Percentiles rank a stretch among this genome's conserved stretches.
These are phyloP conservation scores for Climacteris rufus DNA, from an alignment of 2,113 vertebrate species.

Conservation along the genomic window DNA sequence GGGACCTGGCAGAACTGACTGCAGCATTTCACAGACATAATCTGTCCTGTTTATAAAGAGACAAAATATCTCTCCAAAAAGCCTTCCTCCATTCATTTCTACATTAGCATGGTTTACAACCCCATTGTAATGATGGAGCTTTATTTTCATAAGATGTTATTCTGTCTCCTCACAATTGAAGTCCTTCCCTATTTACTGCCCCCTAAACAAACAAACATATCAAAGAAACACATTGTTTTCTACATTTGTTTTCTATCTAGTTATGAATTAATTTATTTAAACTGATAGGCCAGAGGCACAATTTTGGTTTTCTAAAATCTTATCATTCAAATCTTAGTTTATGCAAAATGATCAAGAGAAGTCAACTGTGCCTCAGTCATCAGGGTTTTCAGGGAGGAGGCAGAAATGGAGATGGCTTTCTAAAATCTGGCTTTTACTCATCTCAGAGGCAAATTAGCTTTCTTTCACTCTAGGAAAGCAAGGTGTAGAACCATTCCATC, in stretches of 20 bases:
- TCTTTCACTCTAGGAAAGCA: background rate
- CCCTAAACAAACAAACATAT: background rate
- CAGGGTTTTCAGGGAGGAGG: background rate
- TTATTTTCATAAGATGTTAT: background rate
- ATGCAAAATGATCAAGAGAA: background rate
- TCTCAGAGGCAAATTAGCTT: constrained; percentile 1
- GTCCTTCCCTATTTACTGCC: background rate
- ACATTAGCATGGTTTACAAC: background rate
- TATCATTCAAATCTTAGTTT: background rate
- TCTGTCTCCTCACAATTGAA: background rate
- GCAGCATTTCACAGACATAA: background rate
- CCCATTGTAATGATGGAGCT: background rate
- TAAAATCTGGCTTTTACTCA: background rate
- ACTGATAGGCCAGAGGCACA: background rate
- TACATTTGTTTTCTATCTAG: background rate
- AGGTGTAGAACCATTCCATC: background rate
- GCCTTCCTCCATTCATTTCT: background rate
- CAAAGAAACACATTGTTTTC: background rate
- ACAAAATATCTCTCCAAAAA: background rate
- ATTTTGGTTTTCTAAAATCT: background rate
- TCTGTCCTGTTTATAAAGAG: background rate
- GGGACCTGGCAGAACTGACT: background rate
- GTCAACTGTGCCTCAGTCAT: background rate
- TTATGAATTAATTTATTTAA: background rate
- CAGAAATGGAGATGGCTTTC: background rate